Base-by-base conservation (phyloP, 2,888 invertebrate species). In the Hybos culiciformis region DNA sequence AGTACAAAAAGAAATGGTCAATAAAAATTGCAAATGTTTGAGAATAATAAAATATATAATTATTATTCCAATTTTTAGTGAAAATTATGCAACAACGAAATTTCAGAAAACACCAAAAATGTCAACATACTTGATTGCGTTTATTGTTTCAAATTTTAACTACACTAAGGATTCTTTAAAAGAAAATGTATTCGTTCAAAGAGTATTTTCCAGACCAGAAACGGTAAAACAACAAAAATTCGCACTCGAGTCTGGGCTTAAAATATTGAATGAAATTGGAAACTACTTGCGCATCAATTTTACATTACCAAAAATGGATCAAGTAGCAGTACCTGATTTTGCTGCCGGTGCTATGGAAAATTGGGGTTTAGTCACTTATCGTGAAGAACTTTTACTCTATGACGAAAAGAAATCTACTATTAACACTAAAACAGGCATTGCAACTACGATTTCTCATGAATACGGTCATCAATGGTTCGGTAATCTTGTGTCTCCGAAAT, bases 291-390 rank as follows among this genome's bases (percentile, higher is more conserved):
- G 74, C 46, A 77, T 84, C 19, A 66, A 75, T 15, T 91, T 83
- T 53, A 78, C 81, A 0, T 56, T 90, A 17, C 77, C 81, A 0
- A 90, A 91, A 66, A 74, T 86, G 54, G 91, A 93, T 60, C 84
- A 91, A 80, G 81, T 83, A 3, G 86, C 86, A 0, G 75, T 92
- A 9, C 85, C 88, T 0, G 83, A 88, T 53, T 88, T 90, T 56
- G 72, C 77, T 20, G 79, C 83, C 48, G 83, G 83, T 17, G 91
- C 90, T 29, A 92, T 92, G 90, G 91, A 93, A 60, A 93, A 92
- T 60, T 92, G 92, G 91, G 92, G 92, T 5, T 63, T 92, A 33
- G 80, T 87, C 23, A 84, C 84, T 3, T 66, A 65, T 41, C 59
- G 63, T 3, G 65, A 66, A 50, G 57, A 59, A 41, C 59, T 58